Evolutionary conservation across 1,140 invertebrate genomes (phyloP), one percentile per base, ranked within the genome.

Genomic region (Diprion similis): DNA sequence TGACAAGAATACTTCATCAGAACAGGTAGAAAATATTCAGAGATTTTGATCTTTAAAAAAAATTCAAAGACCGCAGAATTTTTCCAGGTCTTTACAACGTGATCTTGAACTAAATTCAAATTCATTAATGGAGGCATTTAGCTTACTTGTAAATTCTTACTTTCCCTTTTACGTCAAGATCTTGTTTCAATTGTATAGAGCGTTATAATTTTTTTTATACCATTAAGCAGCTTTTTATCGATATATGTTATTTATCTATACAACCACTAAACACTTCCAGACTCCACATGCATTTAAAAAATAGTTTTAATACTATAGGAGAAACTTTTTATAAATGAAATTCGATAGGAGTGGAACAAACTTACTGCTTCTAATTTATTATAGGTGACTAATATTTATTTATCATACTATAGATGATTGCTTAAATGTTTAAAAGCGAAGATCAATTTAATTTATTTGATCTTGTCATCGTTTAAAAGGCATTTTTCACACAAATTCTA

Each of bases 1-100:
- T 24, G 51, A 66, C 10, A 74, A 37, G 2, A 70, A 71, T 59
- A 77, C 77, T 64, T 72, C 72, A 73, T 75, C 75, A 76, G 77
- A 75, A 6, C 69, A 77, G 0, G 73, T 77, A 46, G 78, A 74
- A 77, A 70, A 46, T 71, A 68, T 1, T 59, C 51, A 59, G 8
- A 59, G 51, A 59, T 59, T 13, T 59, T 59, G 51, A 59, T 59
- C 8, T n/a, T 59, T 59, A n/a, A 59, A 59, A 8, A 59, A 37
- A 37, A 37, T 37, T 59, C 51, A 8, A 59, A 59, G 51, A 59
- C 51, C 11, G 1, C 51, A 11, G n/a, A 13, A 59, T 59, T 59
- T 59, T 59, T 8, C 24, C 24, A 37, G 6, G 6, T 37, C 24
- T 37, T 37, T 37, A 37, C 24, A 37, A 37, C 24, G 24, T 37